These are phyloP conservation scores for Adelphocoris suturalis DNA, from an alignment of 2,888 invertebrate species.

Conservation along the genomic window DNA sequence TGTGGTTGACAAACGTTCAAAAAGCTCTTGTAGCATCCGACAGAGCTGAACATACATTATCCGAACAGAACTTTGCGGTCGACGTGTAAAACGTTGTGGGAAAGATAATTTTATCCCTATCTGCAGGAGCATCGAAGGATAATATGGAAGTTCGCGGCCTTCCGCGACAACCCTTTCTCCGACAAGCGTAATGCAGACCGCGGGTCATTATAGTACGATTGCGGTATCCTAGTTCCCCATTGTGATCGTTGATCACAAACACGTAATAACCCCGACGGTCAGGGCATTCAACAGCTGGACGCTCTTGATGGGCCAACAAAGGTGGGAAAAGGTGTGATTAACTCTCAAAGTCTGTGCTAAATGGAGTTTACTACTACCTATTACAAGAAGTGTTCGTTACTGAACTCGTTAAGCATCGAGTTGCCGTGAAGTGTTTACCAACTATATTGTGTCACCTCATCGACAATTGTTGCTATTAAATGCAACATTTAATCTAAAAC, in stretches of 20 bases:
- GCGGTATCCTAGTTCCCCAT: not conserved
- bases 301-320: constrained; percentile 15
- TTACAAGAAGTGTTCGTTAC: no score
- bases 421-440: no score
- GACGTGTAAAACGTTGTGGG: not conserved
- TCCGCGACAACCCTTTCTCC: constrained; percentile 14
- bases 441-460: no score
- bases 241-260: constrained; percentile 16
- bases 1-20: no score
- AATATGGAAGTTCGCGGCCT: constrained; percentile 4
- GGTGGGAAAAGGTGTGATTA: constrained; percentile 16
- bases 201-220: not conserved
- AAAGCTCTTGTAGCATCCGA: no score
- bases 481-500: no score
- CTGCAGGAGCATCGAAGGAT: constrained; percentile 2
- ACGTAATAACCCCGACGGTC: not conserved
- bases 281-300: not conserved
- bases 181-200: constrained; percentile 14
- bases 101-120: constrained; percentile 12
- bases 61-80: not conserved
- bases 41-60: not conserved
- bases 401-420: no score
- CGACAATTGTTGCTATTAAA: no score
- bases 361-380: not conserved
- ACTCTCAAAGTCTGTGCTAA: not conserved